Evolutionary conservation across 2,888 invertebrate genomes (phyloP), one percentile per base, ranked within the genome.

Genomic region (Bugulina stolonifera): DNA sequence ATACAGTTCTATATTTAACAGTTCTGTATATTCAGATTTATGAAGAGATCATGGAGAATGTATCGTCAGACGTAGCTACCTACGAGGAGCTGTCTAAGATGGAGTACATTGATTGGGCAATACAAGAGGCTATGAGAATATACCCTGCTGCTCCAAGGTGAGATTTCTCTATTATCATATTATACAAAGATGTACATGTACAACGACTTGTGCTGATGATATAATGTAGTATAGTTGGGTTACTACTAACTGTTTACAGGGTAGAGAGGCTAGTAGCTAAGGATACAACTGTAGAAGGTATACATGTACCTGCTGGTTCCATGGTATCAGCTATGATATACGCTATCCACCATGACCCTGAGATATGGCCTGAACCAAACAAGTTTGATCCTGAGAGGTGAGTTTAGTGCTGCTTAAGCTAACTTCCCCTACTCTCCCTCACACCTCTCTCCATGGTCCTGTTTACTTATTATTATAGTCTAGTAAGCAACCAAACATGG

Each of bases 321-420:
- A 29, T 64, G 64, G 64, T 64, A 3, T 64, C 64, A 64, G 64
- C 64, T 25, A 64, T 64, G 10, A 69, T 75, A 14, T 73, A 69
- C 54, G 73, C 73, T 22, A 69, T 75, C 1, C 76, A 76, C 71
- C 74, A 73, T 43, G 72, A 75, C 25, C 72, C 74, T 0, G 43
- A 71, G n/a, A 58, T 69, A 18, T 76, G 74, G 73, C 73, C 74
- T 10, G 74, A 76, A 18, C 74, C 75, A n/a, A 71, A 74, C 29
- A 70, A 72, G 14, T 76, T 76, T 32, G 73, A 69, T 54, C 76
- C 76, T 2, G 74, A 76, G 29, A 58, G 75, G 75, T 75, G 27
- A 52, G 25, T 18, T 34, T 57, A n/a, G n/a, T n/a, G n/a, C n/a
- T n/a, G n/a, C n/a, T n/a, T n/a, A n/a, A n/a, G n/a, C n/a, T n/a